phyloP scores from a whole-genome alignment of 2,113 vertebrate genomes.

The Galemys pyrenaicus region DNA sequence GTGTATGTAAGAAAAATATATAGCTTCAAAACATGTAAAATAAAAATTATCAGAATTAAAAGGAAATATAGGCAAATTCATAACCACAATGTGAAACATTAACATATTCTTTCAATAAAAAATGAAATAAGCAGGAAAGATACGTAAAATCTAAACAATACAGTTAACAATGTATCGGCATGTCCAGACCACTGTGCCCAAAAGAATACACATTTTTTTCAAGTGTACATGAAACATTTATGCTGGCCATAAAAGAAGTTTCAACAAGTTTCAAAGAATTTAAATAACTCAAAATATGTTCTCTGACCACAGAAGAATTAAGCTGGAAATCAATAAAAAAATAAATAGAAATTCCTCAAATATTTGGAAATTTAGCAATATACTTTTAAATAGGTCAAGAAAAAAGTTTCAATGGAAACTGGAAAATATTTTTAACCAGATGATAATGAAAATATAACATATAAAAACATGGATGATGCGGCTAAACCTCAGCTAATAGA shows the following conservation, averaged over 20 bases:
- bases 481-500: constrained; percentile 31
- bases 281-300: constrained; percentile 50
- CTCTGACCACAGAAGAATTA: constrained; percentile 64
- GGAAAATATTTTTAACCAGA: constrained; percentile 49
- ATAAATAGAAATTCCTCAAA: constrained; percentile 66
- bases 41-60: not conserved
- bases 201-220: constrained; percentile 19
- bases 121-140: not conserved
- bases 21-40: not conserved
- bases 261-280: constrained; percentile 60
- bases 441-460: constrained; percentile 37
- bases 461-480: not conserved
- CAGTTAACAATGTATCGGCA: not conserved
- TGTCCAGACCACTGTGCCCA: not conserved
- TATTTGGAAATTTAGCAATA: constrained; percentile 67
- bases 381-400: constrained; percentile 63
- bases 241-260: constrained; percentile 47
- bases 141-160: not conserved
- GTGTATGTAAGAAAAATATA: not conserved
- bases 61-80: not conserved
- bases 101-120: not conserved
- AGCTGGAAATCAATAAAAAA: constrained; percentile 63
- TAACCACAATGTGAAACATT: not conserved
- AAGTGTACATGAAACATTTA: constrained; percentile 21
- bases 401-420: constrained; percentile 32